Conservation (phyloP, 2,113 vertebrate species). For the Eretmochelys imbricata region DNA sequence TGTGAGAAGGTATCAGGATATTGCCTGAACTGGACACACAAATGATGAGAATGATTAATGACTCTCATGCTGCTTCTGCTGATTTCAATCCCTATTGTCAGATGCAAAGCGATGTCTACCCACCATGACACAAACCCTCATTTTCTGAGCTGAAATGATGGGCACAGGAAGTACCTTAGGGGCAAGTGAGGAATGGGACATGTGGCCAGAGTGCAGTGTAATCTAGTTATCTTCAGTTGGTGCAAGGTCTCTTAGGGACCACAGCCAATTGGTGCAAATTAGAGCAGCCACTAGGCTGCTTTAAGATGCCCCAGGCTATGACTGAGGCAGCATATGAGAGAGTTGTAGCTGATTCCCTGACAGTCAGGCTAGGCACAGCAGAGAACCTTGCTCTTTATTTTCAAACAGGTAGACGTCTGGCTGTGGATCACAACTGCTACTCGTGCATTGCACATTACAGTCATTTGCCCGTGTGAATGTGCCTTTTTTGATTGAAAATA, state of each 20-base stretch:
- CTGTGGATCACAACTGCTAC: accelerated
- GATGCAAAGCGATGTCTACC: accelerated
- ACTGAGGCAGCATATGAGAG: not conserved
- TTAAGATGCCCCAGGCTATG: not conserved
- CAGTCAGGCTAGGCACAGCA: accelerated
- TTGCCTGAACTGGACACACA: not conserved
- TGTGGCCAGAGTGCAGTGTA: not conserved
- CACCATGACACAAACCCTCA: accelerated
- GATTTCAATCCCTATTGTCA: accelerated
- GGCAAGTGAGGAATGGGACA: accelerated
- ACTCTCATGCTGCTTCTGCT: not conserved
- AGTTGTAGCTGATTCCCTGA: not conserved
- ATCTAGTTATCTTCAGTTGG: accelerated
- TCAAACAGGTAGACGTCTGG: not conserved
- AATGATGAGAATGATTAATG: not conserved
- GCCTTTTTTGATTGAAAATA: accelerated
- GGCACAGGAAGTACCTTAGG: accelerated
- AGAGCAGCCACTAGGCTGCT: not conserved
- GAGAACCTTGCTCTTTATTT: accelerated
- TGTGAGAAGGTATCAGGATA: not conserved
- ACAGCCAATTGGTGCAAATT: accelerated
- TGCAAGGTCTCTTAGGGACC: not conserved
- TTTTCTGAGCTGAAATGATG: accelerated
- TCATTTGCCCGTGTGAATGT: accelerated
- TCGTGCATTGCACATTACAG: accelerated